Conservation (phyloP, 1,140 invertebrate genomes). For the Coenobita brevimanus region DNA sequence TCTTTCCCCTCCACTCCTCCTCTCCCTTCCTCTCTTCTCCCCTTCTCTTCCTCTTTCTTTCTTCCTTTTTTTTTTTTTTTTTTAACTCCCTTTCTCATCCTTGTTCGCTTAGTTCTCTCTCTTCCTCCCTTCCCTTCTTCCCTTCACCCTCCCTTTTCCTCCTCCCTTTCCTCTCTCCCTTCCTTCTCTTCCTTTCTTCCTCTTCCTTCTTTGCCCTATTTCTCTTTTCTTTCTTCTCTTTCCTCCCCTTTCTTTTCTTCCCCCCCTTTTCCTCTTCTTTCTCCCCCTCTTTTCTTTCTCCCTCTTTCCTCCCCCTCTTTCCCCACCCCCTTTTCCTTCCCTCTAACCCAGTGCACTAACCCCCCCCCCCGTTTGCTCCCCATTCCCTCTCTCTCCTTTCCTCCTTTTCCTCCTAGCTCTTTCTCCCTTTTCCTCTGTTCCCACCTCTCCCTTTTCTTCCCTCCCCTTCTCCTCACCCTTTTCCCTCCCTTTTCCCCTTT, state of each 20-base stretch:
- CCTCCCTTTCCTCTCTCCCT: background rate
- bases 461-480: constrained; percentile 1
- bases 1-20: background rate
- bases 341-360: background rate
- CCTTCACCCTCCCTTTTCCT: background rate
- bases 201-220: background rate
- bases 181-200: background rate
- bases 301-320: constrained; percentile 15
- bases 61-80: background rate
- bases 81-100: background rate
- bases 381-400: no score
- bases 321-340: background rate
- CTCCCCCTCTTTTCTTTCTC: background rate
- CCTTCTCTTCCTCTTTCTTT: background rate
- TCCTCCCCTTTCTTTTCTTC: background rate
- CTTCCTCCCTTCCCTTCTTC: constrained; percentile 15
- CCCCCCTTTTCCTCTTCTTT: background rate
- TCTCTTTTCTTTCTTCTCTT: background rate
- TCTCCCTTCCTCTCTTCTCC: background rate
- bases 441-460: background rate
- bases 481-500: background rate
- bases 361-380: background rate
- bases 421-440: no score
- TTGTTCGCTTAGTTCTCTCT: background rate
- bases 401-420: no score